Evolutionary conservation across 2,888 invertebrate genomes (phyloP), one percentile per base, ranked within the genome.

Genomic region (Pherbina coryleti): DNA sequence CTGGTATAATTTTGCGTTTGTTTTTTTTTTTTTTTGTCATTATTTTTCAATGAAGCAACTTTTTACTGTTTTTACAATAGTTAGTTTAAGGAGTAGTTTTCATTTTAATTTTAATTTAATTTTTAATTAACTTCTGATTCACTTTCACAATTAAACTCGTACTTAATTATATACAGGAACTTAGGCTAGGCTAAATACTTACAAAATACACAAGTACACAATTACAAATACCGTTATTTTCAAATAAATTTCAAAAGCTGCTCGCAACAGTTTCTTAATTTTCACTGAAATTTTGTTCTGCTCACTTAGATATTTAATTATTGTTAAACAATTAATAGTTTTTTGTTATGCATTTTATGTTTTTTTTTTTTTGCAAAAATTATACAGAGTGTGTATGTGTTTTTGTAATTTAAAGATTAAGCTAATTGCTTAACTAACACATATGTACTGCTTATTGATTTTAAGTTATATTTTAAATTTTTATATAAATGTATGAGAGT

Each of bases 131-230:
- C 28, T 55, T 78, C 76, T 62, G 49, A 67, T 78, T 77, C 28
- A 67, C 70, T 76, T 73, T 78, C 78, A 71, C 78, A 78, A 76
- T n/a, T 67, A 73, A 75, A 14, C 57, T 53, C 17, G 22, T 80
- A 82, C 85, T 88, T 86, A 87, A 81, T 83, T 88, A 88, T 88
- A 83, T 88, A 89, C 88, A 88, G 88, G 87, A 88, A 88, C 88
- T 88, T 86, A 88, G 31, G 25, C 62, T 74, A 71, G 19, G 76
- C 60, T 74, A 71, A 57, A 22, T 67, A 64, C 64, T 78, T 77
- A 75, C 44, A 84, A 83, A n/a, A 79, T 85, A 85, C 84, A 85
- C 86, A 88, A 83, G 84, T 84, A 84, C 85, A 88, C 82, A 79
- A 78, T 79, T 73, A 69, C 44, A 66, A 84, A 83, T 82, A 84